A percentile compares a stretch with the other conserved stretches of the same genome.
Conservation (phyloP, 2,888 invertebrate species). For the Parascotia fuliginaria region DNA sequence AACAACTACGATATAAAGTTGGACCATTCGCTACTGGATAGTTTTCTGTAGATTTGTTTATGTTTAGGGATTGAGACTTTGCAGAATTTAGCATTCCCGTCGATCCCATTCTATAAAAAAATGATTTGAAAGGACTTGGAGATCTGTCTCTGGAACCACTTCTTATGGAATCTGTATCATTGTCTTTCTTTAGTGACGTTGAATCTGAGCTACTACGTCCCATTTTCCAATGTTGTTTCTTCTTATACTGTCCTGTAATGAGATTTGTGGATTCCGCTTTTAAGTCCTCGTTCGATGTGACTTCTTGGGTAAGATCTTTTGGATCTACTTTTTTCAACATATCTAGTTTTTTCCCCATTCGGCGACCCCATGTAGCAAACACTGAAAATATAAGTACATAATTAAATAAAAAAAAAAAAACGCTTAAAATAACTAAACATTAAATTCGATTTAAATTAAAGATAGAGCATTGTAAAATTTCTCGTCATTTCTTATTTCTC, state of each 20-base stretch:
- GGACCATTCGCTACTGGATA: conserved; percentile 77
- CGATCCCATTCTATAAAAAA: conserved; percentile 91
- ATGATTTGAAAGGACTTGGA: conserved; percentile 89
- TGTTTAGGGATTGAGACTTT: conserved; percentile 77
- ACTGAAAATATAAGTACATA: conserved; percentile 69
- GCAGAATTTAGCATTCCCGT: conserved; percentile 90
- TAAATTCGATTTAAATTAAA: too few species aligned
- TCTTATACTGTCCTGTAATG: conserved; percentile 79
- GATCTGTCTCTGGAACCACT: conserved; percentile 84
- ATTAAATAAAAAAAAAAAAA: too few species aligned
- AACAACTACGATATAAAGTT: conserved; percentile 90
- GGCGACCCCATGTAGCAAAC: conserved; percentile 90
- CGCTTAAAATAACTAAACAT: too few species aligned
- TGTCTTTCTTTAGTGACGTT: conserved; percentile 74
- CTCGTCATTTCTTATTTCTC: too few species aligned
- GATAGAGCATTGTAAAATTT: too few species aligned
- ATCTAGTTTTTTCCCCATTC: conserved; percentile 92
- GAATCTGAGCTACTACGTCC: conserved; percentile 83
- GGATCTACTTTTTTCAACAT: conserved; percentile 88
- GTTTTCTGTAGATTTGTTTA: conserved; percentile 66
- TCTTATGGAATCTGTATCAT: conserved; percentile 78
- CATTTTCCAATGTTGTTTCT: conserved; percentile 86
- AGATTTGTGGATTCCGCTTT: conserved; percentile 65
- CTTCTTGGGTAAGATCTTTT: conserved; percentile 81
- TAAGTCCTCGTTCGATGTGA: conserved; percentile 58